These are phyloP conservation scores for Hafferia zeledoni DNA, from an alignment of 2,797 vertebrate genomes.

Conservation along the genomic window DNA sequence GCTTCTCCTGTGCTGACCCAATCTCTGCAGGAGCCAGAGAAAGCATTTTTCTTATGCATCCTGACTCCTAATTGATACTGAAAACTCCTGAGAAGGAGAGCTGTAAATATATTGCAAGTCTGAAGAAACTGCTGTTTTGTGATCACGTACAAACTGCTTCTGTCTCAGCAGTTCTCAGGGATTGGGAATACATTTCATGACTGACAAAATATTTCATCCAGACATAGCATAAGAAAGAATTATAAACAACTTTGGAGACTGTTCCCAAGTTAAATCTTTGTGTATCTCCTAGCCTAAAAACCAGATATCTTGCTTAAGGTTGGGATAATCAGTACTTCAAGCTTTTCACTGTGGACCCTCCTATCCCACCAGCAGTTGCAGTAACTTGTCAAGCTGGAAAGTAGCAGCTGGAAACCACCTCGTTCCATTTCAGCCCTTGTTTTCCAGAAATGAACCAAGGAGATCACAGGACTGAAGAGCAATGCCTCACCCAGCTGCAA, in stretches of 20 bases:
- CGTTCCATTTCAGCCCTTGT: not conserved
- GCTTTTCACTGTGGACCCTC: not conserved
- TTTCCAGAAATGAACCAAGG: not conserved
- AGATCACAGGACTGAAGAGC: not conserved
- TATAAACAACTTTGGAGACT: not conserved
- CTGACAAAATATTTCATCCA: constrained; percentile 2
- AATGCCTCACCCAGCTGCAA: not conserved
- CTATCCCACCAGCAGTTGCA: not conserved
- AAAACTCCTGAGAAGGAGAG: not conserved
- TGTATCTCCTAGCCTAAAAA: not conserved
- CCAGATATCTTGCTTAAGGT: not conserved
- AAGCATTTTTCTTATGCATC: not conserved
- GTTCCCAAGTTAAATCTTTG: not conserved
- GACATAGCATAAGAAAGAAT: not conserved
- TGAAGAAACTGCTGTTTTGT: not conserved
- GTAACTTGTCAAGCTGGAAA: not conserved
- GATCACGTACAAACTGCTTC: not conserved
- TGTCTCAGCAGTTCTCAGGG: not conserved
- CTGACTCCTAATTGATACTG: not conserved
- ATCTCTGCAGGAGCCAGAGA: not conserved
- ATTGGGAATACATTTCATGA: not conserved
- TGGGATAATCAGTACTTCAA: not conserved
- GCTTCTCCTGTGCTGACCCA: not conserved
- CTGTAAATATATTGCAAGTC: not conserved
- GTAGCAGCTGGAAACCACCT: not conserved